Percentiles rank a stretch among this genome's conserved stretches.
Conservation (phyloP, 2,113 vertebrate species). For the Fukomys damarensis region DNA sequence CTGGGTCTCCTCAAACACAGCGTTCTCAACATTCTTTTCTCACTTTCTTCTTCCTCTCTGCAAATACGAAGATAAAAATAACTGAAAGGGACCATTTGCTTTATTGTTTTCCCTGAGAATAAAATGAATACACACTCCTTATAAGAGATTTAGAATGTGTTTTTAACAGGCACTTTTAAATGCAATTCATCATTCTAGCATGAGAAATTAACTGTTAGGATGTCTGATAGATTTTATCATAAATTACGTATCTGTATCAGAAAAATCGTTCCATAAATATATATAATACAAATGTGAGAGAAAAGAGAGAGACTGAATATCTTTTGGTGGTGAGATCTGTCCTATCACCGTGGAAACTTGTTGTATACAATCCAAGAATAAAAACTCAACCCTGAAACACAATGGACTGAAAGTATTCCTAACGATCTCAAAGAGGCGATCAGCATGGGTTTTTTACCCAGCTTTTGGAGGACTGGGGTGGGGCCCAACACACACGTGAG, state of each 20-base stretch:
- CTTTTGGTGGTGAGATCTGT: background rate
- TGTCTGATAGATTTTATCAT: background rate
- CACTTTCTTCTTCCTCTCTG: background rate
- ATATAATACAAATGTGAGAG: background rate
- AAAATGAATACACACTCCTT: background rate
- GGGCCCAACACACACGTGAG: too few species aligned
- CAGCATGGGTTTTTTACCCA: background rate
- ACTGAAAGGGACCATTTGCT: background rate
- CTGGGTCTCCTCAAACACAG: background rate
- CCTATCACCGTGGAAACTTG: background rate
- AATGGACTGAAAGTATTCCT: background rate
- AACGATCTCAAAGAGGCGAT: background rate
- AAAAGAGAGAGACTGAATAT: background rate
- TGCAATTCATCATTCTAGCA: background rate
- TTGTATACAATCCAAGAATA: background rate
- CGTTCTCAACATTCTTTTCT: background rate
- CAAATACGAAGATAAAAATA: slow-evolving; percentile 22
- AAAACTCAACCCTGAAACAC: background rate
- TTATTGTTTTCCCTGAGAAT: background rate
- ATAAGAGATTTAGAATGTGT: slow-evolving; percentile 18
- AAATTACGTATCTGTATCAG: background rate
- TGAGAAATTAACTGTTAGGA: background rate
- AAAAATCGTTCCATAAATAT: background rate
- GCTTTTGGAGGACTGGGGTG: background rate
- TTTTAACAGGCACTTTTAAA: background rate